Conservation (phyloP, 2,113 vertebrate genomes). For the Pteronura brasiliensis region DNA sequence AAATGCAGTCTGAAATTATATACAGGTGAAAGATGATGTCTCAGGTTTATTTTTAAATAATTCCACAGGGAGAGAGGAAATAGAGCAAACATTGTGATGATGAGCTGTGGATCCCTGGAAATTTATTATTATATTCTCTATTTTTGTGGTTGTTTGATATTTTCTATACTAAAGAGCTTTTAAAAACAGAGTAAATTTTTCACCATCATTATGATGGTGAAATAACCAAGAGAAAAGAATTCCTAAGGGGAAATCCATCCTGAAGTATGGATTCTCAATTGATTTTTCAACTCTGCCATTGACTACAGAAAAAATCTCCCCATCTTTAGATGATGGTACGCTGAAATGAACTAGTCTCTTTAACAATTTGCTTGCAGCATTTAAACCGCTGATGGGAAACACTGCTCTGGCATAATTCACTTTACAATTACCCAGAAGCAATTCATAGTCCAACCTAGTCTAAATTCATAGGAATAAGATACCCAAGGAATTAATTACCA, state of each 20-base stretch:
- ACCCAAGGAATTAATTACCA: conserved; percentile 65
- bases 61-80: neutral
- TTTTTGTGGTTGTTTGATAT: neutral
- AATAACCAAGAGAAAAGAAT: neutral
- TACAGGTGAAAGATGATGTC: neutral
- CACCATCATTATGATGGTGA: neutral
- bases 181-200: neutral
- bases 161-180: neutral
- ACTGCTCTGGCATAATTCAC: conserved; percentile 47
- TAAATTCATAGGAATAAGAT: conserved; percentile 50
- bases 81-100: neutral
- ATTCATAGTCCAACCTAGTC: conserved; percentile 18
- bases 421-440: conserved; percentile 57
- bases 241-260: neutral
- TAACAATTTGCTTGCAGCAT: conserved; percentile 52
- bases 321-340: neutral
- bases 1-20: neutral
- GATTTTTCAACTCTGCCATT: neutral
- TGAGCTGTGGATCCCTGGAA: neutral
- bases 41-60: neutral
- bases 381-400: conserved; percentile 48
- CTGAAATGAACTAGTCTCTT: conserved; percentile 35
- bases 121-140: neutral
- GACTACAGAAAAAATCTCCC: neutral
- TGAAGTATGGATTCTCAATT: neutral